Conservation (phyloP, 1,140 invertebrate species). For the Andrena cerasifolii region DNA sequence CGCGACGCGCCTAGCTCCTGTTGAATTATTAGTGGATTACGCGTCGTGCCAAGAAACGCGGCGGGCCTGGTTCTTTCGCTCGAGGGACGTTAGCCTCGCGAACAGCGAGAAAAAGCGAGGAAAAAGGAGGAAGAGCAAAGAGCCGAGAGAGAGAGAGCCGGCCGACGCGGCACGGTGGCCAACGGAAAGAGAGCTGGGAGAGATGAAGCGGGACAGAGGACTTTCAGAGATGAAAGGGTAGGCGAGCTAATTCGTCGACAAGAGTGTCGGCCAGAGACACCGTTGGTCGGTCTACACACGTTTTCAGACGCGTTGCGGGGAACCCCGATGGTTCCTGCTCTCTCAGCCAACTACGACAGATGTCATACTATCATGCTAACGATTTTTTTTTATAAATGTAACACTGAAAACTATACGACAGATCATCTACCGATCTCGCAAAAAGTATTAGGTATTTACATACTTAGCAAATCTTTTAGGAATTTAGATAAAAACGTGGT, state of each 20-base stretch:
- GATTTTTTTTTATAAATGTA: too few relatives aligned
- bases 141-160: neutral
- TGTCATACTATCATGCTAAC: too few relatives aligned
- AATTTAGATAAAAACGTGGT: too few relatives aligned
- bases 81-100: conserved; percentile 50
- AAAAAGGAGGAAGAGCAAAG: too few relatives aligned
- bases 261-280: conserved; percentile 44
- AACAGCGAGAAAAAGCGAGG: conserved; percentile 9
- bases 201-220: neutral
- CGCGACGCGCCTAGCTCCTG: conserved; percentile 12
- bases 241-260: conserved; percentile 60
- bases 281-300: conserved; percentile 18
- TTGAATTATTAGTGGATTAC: conserved; percentile 72
- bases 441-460: too few relatives aligned
- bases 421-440: too few relatives aligned
- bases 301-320: conserved; percentile 27
- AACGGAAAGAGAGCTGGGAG: neutral
- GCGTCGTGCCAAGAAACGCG: conserved; percentile 55
- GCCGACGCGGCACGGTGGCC: neutral
- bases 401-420: too few relatives aligned
- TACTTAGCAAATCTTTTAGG: too few relatives aligned
- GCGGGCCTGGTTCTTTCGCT: conserved; percentile 43
- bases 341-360: too few relatives aligned
- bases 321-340: neutral
- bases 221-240: conserved; percentile 49